Conservation (phyloP, 1,140 invertebrate species). For the Drosophila sp. region DNA sequence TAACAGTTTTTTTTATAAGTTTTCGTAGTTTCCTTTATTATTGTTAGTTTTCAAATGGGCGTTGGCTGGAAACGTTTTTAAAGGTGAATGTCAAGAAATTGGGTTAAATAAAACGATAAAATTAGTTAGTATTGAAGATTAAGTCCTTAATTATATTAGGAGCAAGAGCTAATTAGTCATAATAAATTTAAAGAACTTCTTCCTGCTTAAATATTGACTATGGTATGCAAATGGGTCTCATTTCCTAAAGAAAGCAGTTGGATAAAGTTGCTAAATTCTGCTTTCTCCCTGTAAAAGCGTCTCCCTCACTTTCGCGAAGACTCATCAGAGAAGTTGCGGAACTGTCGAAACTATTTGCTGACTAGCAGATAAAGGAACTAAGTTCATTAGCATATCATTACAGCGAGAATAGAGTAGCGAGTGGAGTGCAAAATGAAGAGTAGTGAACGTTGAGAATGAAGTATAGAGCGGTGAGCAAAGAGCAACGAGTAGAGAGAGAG, state of each 20-base stretch:
- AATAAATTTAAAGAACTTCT: conserved; percentile 7
- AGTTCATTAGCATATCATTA: conserved; percentile 57
- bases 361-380: conserved; percentile 9
- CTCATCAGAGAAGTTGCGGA: not conserved
- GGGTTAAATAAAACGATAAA: conserved; percentile 9
- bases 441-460: too few species aligned
- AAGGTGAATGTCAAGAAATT: conserved; percentile 25
- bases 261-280: not conserved
- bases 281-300: not conserved
- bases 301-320: not conserved
- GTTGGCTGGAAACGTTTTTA: not conserved
- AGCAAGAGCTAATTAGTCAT: conserved; percentile 3
- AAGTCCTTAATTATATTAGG: not conserved
- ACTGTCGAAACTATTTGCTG: conserved; percentile 21
- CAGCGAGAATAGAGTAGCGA: too few species aligned
- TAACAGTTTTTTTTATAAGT: conserved; percentile 28
- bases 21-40: conserved; percentile 42
- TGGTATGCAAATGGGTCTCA: conserved; percentile 7
- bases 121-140: not conserved
- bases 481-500: not conserved
- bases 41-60: conserved; percentile 25
- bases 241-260: conserved; percentile 12
- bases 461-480: too few species aligned
- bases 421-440: too few species aligned
- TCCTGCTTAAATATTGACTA: conserved; percentile 1